Base-by-base conservation (phyloP, 2,888 invertebrate genomes). In the Chloroclysta siterata region DNA sequence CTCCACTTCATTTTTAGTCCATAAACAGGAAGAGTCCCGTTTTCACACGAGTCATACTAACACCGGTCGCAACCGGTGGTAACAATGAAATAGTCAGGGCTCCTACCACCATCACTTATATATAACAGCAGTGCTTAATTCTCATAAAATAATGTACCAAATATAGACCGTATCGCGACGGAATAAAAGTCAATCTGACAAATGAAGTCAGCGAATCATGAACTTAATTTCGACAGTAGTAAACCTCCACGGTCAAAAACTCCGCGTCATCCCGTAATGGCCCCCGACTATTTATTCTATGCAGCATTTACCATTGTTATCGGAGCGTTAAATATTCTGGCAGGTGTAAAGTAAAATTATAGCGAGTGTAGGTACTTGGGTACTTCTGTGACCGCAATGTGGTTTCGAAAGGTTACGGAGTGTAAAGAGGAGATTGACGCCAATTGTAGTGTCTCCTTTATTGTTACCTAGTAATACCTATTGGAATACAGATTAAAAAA, bases 291-390 rank as follows among this genome's bases (percentile, higher is more conserved):
- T 76, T 82, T 81, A 81, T 77, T 64, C 60, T 64, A 51, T 51
- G 52, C 46, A 50, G 71, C 77, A 68, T 80, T 79, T 76, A 78
- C 78, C 79, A 76, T 81, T 79, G 70, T 77, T 80, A 82, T 72
- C 82, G 78, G 72, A 80, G 79, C 82, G 79, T 82, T 80, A 82
- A 82, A 83, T 80, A 77, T 75, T 74, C 68, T 65, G 77, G 76
- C 80, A 79, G 77, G 76, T 77, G 80, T 72, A 78, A 70, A 77
- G 70, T 65, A 47, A 69, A 70, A 72, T 72, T 70, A 67, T 53
- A 55, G 60, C 53, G 63, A 54, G 73, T 72, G 42, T 22, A 22
- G 22, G 22, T 22, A 22, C 22, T 22, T 22, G 22, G 22, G 22
- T 68, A 69, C 68, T 68, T 72, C 71, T 69, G 73, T 71, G 69